Conservation (phyloP, 2,113 vertebrate genomes). For the Anoplopoma fimbria region DNA sequence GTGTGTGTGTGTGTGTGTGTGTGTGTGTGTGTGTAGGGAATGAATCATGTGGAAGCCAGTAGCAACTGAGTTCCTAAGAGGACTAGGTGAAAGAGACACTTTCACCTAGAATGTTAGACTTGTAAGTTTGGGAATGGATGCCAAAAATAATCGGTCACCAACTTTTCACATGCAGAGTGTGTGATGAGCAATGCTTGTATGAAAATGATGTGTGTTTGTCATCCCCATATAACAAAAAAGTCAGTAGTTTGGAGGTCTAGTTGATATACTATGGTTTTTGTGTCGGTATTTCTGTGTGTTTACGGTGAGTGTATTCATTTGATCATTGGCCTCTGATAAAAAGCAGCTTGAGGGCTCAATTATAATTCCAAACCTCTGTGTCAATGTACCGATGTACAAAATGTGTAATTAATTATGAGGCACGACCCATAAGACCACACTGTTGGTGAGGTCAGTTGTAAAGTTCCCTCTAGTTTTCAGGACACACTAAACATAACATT, state of each 20-base stretch:
- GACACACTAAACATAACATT: not conserved
- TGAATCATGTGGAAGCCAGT: not conserved
- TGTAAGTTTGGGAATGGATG: not conserved
- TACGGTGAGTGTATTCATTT: not conserved
- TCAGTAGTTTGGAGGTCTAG: not conserved
- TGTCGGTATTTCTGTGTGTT: not conserved
- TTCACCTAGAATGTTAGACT: not conserved
- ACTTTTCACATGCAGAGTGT: not conserved
- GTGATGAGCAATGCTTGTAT: not conserved
- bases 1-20: not conserved
- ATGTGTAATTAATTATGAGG: not conserved
- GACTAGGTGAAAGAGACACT: not conserved
- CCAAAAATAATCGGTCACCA: slow-evolving; percentile 3
- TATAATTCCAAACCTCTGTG: not conserved
- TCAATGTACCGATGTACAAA: not conserved
- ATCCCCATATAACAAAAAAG: not conserved
- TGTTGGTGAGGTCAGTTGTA: not conserved
- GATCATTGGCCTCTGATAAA: not conserved
- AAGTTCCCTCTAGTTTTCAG: not conserved
- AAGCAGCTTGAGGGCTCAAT: not conserved
- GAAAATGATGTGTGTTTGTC: not conserved
- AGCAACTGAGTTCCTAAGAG: not conserved
- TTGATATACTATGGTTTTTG: not conserved
- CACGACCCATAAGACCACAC: not conserved
- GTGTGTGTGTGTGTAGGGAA: not conserved